phyloP scores from a whole-genome alignment of 2,888 invertebrate genomes.

The Nycteola revayana region DNA sequence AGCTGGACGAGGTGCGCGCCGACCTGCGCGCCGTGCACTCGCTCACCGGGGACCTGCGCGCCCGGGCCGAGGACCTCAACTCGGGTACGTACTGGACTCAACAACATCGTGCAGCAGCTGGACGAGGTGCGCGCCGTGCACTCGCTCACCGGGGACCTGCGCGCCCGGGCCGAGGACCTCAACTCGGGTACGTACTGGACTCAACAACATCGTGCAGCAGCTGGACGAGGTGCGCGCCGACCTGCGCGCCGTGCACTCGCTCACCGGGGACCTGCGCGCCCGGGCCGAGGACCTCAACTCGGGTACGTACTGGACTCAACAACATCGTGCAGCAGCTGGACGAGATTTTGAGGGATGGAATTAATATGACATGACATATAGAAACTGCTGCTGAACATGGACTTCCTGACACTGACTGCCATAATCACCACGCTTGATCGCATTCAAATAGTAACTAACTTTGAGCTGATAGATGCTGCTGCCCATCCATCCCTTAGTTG shows the following conservation, averaged over 20 bases:
- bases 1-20: constrained; percentile 84
- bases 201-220: constrained; percentile 87
- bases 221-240: constrained; percentile 84
- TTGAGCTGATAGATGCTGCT: too few species aligned
- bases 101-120: constrained; percentile 87
- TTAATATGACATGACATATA: too few species aligned
- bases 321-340: too few species aligned
- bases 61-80: constrained; percentile 87
- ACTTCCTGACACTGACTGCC: too few species aligned
- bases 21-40: constrained; percentile 85
- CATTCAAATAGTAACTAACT: too few species aligned
- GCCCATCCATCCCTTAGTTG: too few species aligned
- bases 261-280: constrained; percentile 85
- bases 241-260: constrained; percentile 83
- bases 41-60: constrained; percentile 85
- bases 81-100: constrained; percentile 87
- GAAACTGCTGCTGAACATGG: too few species aligned
- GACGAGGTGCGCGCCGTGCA: constrained; percentile 85
- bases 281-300: constrained; percentile 88
- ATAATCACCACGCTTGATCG: too few species aligned
- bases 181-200: constrained; percentile 87
- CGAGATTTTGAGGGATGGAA: too few species aligned
- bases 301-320: too few species aligned
- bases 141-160: constrained; percentile 83
- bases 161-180: constrained; percentile 86